Percentiles rank a stretch among this genome's conserved stretches.
Evolutionary conservation across 2,888 invertebrate species (phyloP).

Genomic region (Orchestes rusci): DNA sequence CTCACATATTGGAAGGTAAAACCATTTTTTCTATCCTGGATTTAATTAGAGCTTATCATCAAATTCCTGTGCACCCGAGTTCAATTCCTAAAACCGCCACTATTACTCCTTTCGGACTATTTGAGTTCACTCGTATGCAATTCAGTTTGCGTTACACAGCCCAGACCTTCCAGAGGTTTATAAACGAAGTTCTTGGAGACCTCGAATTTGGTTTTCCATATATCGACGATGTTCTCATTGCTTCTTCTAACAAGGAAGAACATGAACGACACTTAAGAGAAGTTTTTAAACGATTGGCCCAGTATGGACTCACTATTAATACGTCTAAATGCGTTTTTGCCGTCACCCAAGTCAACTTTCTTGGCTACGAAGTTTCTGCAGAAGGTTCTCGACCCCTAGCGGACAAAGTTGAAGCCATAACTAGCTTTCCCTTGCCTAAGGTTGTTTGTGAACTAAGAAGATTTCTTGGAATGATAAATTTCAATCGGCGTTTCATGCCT

Average conservation of each 20-base stretch:
- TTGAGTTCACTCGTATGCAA: slow-evolving; percentile 2
- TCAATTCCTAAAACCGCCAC: slow-evolving; percentile 2
- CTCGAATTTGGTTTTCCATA: background rate
- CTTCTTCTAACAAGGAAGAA: background rate
- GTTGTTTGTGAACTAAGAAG: background rate
- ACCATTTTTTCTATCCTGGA: slow-evolving; percentile 24
- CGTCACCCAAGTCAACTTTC: slow-evolving; percentile 6
- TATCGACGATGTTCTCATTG: slow-evolving; percentile 1
- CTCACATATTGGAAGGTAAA: slow-evolving; percentile 10
- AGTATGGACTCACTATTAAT: slow-evolving; percentile 8
- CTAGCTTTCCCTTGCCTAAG: slow-evolving; percentile 5
- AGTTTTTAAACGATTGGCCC: background rate
- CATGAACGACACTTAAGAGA: background rate
- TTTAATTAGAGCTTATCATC: slow-evolving; percentile 2
- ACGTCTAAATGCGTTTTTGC: slow-evolving; percentile 10
- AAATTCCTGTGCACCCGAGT: background rate
- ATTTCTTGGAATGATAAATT: slow-evolving; percentile 7
- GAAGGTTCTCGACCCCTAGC: slow-evolving; percentile 7
- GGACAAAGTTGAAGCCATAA: slow-evolving; percentile 9
- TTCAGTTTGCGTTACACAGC: slow-evolving; percentile 3
- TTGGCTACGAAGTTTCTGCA: slow-evolving; percentile 4
- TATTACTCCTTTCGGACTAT: background rate
- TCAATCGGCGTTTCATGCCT: slow-evolving; percentile 3
- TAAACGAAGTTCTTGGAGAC: background rate
- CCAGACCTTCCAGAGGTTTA: slow-evolving; percentile 2